phyloP scores from a whole-genome alignment of 2,797 vertebrate genomes.

The Gallinago nigripennis region DNA sequence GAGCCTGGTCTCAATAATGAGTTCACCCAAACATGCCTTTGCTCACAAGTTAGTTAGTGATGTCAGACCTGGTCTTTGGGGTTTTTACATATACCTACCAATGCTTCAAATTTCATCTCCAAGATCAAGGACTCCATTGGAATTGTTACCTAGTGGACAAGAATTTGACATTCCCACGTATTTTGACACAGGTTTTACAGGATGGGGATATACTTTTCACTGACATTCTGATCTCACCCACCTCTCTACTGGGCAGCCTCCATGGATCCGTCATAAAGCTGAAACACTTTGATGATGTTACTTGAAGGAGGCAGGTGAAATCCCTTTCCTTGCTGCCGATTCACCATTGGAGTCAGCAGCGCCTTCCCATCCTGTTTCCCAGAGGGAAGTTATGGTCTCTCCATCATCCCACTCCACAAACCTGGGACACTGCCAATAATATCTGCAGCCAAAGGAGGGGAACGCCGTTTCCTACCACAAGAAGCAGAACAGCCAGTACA shows the following conservation, averaged over 20 bases:
- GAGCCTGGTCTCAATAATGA: not conserved
- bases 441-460: not conserved
- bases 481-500: not conserved
- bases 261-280: not conserved
- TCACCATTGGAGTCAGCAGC: not conserved
- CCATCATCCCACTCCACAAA: not conserved
- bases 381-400: not conserved
- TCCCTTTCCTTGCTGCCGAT: not conserved
- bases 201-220: not conserved
- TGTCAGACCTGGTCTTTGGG: not conserved
- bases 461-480: not conserved
- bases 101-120: not conserved
- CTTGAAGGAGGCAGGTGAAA: not conserved
- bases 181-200: not conserved
- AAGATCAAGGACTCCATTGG: not conserved
- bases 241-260: not conserved
- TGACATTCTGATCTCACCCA: not conserved
- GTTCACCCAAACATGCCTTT: not conserved
- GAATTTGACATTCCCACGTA: not conserved
- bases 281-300: not conserved
- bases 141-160: not conserved
- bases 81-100: not conserved
- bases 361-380: not conserved
- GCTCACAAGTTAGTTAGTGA: not conserved
- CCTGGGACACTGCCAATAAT: conserved; percentile 5